Percentiles rank a stretch among this genome's conserved stretches.
Conservation (phyloP, 1,140 invertebrate genomes). For the Ladona fulva region DNA sequence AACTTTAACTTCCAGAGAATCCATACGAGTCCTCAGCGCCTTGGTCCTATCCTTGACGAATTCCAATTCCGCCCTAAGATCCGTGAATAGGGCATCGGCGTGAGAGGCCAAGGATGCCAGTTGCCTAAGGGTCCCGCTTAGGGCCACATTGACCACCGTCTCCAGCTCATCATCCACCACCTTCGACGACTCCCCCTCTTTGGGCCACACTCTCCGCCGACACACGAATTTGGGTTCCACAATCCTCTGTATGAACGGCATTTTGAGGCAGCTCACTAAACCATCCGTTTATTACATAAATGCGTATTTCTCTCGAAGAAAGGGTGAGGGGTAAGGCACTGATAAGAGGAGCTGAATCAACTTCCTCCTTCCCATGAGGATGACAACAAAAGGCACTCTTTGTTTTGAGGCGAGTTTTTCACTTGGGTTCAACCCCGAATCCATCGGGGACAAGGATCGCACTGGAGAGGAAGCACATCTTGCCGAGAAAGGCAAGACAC, state of each 20-base stretch:
- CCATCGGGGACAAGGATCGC: too few species aligned
- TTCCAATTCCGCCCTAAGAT: constrained; percentile 57
- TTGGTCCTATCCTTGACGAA: constrained; percentile 54
- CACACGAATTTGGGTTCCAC: constrained; percentile 59
- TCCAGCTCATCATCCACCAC: constrained; percentile 57
- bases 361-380: too few species aligned
- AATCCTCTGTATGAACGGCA: constrained; percentile 64
- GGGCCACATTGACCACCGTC: constrained; percentile 64
- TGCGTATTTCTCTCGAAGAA: too few species aligned
- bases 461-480: too few species aligned
- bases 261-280: constrained; percentile 27
- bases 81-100: constrained; percentile 67
- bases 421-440: too few species aligned
- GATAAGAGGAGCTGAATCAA: too few species aligned
- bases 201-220: constrained; percentile 46
- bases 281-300: neutral
- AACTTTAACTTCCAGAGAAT: constrained; percentile 49
- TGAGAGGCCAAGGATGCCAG: constrained; percentile 65
- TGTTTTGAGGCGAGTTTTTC: too few species aligned
- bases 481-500: too few species aligned
- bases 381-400: too few species aligned
- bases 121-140: constrained; percentile 64
- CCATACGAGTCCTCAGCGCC: constrained; percentile 50
- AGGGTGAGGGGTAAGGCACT: too few species aligned
- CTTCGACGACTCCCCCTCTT: constrained; percentile 40